These are phyloP conservation scores for Cerastis rubricosa DNA, from an alignment of 2,888 invertebrate species.

Conservation along the genomic window DNA sequence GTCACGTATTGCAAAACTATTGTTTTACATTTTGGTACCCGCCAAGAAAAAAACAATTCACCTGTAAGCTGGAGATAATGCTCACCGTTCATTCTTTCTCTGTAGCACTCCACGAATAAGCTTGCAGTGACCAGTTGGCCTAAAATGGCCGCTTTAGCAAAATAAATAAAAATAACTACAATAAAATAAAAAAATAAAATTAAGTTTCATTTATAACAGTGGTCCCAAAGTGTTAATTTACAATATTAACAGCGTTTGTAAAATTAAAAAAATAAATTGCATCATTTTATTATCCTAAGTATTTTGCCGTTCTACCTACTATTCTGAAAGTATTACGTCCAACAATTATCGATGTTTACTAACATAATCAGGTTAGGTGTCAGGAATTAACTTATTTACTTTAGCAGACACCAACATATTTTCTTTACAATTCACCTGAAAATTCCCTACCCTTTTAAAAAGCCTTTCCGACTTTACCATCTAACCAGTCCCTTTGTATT, in stretches of 20 bases:
- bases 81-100: neutral
- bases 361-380: neutral
- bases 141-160: too few relatives aligned
- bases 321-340: neutral
- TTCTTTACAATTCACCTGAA: neutral
- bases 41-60: too few relatives aligned
- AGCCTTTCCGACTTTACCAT: slow-evolving; percentile 5
- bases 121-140: neutral
- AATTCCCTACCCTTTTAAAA: slow-evolving; percentile 29
- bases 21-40: neutral
- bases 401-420: neutral
- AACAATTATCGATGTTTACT: neutral
- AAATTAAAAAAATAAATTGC: too few relatives aligned
- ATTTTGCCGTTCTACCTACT: neutral
- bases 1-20: too few relatives aligned
- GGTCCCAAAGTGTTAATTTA: too few relatives aligned
- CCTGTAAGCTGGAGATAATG: neutral
- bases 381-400: neutral
- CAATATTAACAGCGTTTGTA: too few relatives aligned
- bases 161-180: too few relatives aligned
- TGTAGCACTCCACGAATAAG: neutral
- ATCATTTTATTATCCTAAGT: too few relatives aligned
- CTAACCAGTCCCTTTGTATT: slow-evolving; percentile 71
- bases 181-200: too few relatives aligned
- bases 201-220: too few relatives aligned